Conservation (phyloP, 2,797 vertebrate species). For the Pseudochirops corinnae region DNA sequence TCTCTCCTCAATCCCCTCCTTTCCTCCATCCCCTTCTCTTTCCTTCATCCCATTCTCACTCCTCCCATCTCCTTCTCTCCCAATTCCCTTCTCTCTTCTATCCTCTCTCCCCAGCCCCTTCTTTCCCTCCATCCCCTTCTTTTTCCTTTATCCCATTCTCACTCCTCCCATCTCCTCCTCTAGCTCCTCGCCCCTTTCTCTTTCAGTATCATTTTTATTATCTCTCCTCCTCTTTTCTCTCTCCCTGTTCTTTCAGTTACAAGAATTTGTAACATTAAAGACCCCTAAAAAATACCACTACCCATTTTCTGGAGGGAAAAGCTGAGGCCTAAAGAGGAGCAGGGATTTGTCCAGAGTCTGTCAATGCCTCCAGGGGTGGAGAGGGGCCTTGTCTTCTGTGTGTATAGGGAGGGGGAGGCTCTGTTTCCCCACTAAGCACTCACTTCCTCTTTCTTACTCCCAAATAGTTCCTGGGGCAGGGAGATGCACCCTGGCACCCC, state of each 20-base stretch:
- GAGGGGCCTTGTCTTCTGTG: background rate
- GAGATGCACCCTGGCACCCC: constrained; percentile 72
- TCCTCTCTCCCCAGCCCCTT: too few relatives aligned
- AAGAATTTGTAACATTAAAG: background rate
- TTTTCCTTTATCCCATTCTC: too few relatives aligned
- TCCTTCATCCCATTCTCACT: too few relatives aligned
- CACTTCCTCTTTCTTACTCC: background rate
- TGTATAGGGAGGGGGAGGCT: background rate
- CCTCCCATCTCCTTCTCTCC: too few relatives aligned
- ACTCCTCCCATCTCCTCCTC: background rate
- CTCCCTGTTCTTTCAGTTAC: background rate
- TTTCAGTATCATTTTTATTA: background rate
- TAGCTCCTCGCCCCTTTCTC: background rate
- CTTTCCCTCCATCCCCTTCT: too few relatives aligned
- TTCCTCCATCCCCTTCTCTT: too few relatives aligned
- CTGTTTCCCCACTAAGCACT: background rate
- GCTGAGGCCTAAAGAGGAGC: background rate
- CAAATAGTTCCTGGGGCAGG: accelerated
- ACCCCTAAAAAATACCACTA: too few relatives aligned
- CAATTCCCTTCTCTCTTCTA: too few relatives aligned
- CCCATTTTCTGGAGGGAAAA: background rate
- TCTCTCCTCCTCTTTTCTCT: background rate
- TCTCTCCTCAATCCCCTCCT: too few relatives aligned
- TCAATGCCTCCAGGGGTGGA: background rate
- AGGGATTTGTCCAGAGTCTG: background rate